Conservation (phyloP, 2,888 invertebrate genomes). For the Operophtera brumata region DNA sequence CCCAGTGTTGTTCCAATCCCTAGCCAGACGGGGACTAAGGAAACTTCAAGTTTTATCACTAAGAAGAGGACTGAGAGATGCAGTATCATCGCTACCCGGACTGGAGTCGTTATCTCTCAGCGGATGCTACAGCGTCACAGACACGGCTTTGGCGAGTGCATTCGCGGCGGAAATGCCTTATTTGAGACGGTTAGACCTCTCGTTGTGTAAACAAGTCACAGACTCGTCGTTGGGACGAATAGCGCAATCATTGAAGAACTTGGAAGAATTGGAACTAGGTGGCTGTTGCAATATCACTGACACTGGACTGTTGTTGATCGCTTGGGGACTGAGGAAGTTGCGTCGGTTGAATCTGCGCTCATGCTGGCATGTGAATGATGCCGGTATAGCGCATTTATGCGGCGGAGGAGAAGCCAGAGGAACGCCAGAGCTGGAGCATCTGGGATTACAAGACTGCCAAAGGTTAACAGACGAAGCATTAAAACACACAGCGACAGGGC, state of each 20-base stretch:
- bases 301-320: constrained; percentile 90
- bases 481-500: constrained; percentile 90
- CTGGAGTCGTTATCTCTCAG: constrained; percentile 93
- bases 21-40: constrained; percentile 93
- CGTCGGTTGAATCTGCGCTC: constrained; percentile 93
- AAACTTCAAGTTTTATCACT: constrained; percentile 94
- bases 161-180: constrained; percentile 88
- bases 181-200: constrained; percentile 90
- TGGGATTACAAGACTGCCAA: constrained; percentile 97
- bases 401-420: constrained; percentile 89
- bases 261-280: constrained; percentile 93
- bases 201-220: constrained; percentile 97
- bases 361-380: constrained; percentile 95
- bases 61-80: constrained; percentile 89
- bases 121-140: constrained; percentile 96
- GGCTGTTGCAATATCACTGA: constrained; percentile 96
- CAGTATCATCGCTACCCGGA: constrained; percentile 91
- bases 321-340: constrained; percentile 92
- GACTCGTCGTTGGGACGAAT: constrained; percentile 93
- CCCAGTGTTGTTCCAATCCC: constrained; percentile 90
- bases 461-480: constrained; percentile 95
- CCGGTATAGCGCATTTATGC: constrained; percentile 92
- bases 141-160: constrained; percentile 90
- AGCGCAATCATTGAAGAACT: constrained; percentile 90
- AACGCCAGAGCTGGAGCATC: constrained; percentile 88